These are phyloP conservation scores for Hirtodrosophila trivittata DNA, from an alignment of 2,888 invertebrate species.

Conservation along the genomic window DNA sequence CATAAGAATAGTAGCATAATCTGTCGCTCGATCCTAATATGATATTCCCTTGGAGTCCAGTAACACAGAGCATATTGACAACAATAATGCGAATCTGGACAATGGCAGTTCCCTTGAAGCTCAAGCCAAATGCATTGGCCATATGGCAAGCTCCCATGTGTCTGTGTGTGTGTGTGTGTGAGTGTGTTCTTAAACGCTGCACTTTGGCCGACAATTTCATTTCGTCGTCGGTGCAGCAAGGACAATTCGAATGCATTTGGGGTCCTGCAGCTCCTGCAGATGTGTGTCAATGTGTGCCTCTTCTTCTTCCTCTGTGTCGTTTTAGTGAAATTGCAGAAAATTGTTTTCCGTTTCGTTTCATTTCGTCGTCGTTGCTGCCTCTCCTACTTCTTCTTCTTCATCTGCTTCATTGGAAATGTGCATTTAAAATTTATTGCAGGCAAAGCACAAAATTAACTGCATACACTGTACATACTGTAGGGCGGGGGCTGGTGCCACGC, in stretches of 20 bases:
- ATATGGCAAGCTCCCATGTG: constrained; percentile 39
- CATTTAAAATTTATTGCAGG: constrained; percentile 79
- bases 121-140: constrained; percentile 57
- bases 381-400: too few relatives aligned
- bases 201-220: constrained; percentile 72
- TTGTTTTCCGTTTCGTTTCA: constrained; percentile 77
- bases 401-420: constrained; percentile 73
- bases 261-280: constrained; percentile 14
- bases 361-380: constrained; percentile 45
- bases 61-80: constrained; percentile 1
- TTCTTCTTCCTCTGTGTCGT: constrained; percentile 43
- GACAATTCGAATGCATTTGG: constrained; percentile 60
- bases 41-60: background rate
- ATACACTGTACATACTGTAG: constrained; percentile 28
- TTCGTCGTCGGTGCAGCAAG: constrained; percentile 53
- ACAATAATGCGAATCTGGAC: constrained; percentile 33
- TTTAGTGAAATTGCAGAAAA: constrained; percentile 77
- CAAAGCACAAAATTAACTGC: constrained; percentile 77
- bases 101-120: constrained; percentile 32
- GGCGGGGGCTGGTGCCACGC: constrained; percentile 19
- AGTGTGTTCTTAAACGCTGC: constrained; percentile 63
- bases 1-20: background rate
- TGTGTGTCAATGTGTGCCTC: constrained; percentile 64
- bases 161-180: constrained; percentile 9
- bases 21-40: background rate